Evolutionary conservation across 2,888 invertebrate species (phyloP).

Genomic region (Parnassius apollo): DNA sequence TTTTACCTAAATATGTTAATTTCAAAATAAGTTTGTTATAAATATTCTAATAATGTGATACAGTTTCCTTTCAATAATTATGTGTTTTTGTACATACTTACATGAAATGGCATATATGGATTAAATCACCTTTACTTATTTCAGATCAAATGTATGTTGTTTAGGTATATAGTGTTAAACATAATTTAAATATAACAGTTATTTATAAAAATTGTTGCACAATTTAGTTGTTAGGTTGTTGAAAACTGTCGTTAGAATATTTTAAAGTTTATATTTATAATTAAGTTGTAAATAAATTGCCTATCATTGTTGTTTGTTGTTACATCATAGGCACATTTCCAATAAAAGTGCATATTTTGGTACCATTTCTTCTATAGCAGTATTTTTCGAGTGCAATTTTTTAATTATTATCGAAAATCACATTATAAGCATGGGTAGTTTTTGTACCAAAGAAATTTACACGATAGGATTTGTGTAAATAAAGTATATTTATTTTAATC

Average conservation of each 20-base stretch:
- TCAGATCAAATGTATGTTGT: neutral
- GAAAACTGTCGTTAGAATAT: conserved; percentile 36
- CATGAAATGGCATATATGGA: too few species aligned
- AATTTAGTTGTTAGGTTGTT: conserved; percentile 38
- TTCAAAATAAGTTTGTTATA: too few species aligned
- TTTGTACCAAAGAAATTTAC: conserved; percentile 76
- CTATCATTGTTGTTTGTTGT: conserved; percentile 35
- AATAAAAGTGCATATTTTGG: conserved; percentile 11
- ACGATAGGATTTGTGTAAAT: conserved; percentile 66
- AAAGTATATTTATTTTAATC: conserved; percentile 58
- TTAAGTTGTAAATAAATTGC: conserved; percentile 48
- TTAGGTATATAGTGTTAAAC: neutral
- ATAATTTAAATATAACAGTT: conserved; percentile 23
- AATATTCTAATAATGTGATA: too few species aligned
- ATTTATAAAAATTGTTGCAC: conserved; percentile 33
- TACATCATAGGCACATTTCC: conserved; percentile 32
- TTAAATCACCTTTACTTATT: too few species aligned
- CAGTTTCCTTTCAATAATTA: too few species aligned
- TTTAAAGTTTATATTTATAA: conserved; percentile 37
- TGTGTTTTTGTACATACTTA: too few species aligned
- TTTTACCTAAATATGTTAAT: too few species aligned
- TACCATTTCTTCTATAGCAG: conserved; percentile 44
- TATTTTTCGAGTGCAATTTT: conserved; percentile 74
- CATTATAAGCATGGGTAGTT: conserved; percentile 58
- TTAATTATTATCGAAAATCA: conserved; percentile 40